These are phyloP conservation scores for Drosophila parthenogenetica DNA, from an alignment of 2,888 invertebrate species.

Conservation along the genomic window DNA sequence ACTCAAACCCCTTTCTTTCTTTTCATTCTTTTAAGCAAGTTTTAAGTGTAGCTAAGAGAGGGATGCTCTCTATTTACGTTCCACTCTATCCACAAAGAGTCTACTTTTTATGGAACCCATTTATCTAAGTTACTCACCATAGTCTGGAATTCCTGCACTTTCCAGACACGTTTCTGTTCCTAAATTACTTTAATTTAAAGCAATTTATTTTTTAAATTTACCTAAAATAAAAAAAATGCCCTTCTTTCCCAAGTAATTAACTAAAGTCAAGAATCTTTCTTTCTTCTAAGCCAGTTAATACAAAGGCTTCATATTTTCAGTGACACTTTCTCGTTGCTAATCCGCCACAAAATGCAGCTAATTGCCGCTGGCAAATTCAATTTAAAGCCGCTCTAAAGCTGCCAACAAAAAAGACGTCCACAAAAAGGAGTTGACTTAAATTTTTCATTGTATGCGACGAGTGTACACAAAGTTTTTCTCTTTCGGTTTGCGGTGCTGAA, in stretches of 20 bases:
- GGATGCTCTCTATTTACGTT: no score
- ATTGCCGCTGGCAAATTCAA: conserved; percentile 29
- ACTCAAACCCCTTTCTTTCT: neutral
- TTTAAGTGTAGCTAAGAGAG: no score
- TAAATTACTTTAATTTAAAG: no score
- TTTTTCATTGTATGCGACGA: conserved; percentile 21
- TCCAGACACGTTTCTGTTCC: no score
- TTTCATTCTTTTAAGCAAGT: neutral
- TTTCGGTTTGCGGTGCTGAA: conserved; percentile 26
- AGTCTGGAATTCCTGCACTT: no score
- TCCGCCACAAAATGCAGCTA: conserved; percentile 5
- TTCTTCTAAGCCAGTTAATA: neutral
- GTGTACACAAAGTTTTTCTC: conserved; percentile 9
- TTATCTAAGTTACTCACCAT: no score
- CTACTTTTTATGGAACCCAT: no score
- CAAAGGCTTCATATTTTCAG: neutral
- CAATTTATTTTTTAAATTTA: no score
- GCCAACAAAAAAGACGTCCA: conserved; percentile 10
- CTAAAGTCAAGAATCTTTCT: neutral
- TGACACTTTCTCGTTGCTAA: conserved; percentile 3
- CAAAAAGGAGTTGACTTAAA: conserved; percentile 15
- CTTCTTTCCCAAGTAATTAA: neutral
- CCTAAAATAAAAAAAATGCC: no score
- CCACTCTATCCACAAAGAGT: no score
- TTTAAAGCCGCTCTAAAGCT: conserved; percentile 29